Base-by-base conservation (phyloP, 92 coral and sea anemone species). In the Paramuricea clavata region DNA sequence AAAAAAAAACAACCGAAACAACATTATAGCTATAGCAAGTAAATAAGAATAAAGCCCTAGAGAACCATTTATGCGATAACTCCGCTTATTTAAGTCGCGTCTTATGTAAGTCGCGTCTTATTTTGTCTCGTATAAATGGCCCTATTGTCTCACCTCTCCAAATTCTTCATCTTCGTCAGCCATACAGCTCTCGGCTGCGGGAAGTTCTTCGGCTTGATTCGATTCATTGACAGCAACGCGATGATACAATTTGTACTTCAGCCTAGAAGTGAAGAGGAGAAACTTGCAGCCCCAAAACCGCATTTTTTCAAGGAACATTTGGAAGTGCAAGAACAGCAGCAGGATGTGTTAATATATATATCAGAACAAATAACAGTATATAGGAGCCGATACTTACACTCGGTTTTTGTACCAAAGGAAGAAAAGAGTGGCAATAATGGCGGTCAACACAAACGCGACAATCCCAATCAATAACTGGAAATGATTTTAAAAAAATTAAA, bases 401-500 rank as follows among this genome's bases (percentile, higher is more conserved):
- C 98, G 89, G 83, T 96, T 96, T 86, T 96, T 96, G 92, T 90
- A 96, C 97, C 95, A 96, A 65, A 96, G 86, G 71, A 90, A 92
- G 72, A 92, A 86, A 34, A 96, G 88, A 50, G 90, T 82, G 30
- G 88, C 90, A 28, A 96, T 82, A 72, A 96, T 90, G 2, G 93
- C 92, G 41, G 95, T 93, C 42, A 95, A 75, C 23, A 92, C 83
- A 52, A 90, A 85, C 36, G 99, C 99, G 8, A 90, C 93, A 62
- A 96, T 90, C 68, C 95, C 93, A 47, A 96, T 89, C 19, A 89
- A 95, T 78, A 96, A 94, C 99, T 96, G 87, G 2, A 85, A 57
- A 30, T 12, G 60, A 31, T 65, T 35, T 26, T 4, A 11, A 32
- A n/a, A 26, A 26, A 10, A 65, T n/a, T 2, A 32, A 67, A 34